Evolutionary conservation across 2,888 invertebrate species (phyloP), one percentile per base, ranked within the genome.

Genomic region (Myopa tessellatipennis): DNA sequence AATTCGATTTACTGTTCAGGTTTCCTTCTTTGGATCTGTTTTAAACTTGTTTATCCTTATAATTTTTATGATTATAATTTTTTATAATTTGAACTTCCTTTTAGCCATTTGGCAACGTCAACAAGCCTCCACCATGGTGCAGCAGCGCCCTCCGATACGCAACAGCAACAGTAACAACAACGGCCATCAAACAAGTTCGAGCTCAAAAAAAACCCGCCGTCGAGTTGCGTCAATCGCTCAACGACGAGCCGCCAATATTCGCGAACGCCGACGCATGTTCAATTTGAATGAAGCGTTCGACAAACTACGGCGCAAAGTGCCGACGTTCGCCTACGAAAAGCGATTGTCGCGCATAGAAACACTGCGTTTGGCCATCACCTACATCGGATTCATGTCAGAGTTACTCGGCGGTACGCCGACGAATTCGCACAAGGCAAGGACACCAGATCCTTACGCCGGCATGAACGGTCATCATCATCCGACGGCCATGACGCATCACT

Each of bases 281-380:
- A 98, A 97, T 89, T 90, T 98, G 80, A 98, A 98, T 88, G 97
- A 97, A 88, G 98, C 98, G 1, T 98, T 98, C 85, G 98, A 98
- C 87, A 95, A 95, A 86, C 90, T 98, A 61, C 91, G 98, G 40
- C 92, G 97, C 85, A 97, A 97, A 91, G 95, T 94, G 83, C 98
- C 98, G 34, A 98, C 98, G 0, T 98, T 98, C 86, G 98, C 98
- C 0, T 98, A 98, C 88, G 98, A 98, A 89, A 98, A 98, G 88
- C 93, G 98, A 0, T 91, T 98, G 3, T 98, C 98, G 0, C 93
- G 98, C 81, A 98, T 98, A 85, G 98, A 98, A 90, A 98, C 98
- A 0, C 91, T 98, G 0, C 93, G 98, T 0, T 90, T 98, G 84
- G 98, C 98, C 75, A 98, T 98, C 85, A 98, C 97, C 0, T 98